Percentiles rank a stretch among this genome's conserved stretches.
These are phyloP conservation scores for Halictus ligatus DNA, from an alignment of 2,888 invertebrate species.

Conservation along the genomic window DNA sequence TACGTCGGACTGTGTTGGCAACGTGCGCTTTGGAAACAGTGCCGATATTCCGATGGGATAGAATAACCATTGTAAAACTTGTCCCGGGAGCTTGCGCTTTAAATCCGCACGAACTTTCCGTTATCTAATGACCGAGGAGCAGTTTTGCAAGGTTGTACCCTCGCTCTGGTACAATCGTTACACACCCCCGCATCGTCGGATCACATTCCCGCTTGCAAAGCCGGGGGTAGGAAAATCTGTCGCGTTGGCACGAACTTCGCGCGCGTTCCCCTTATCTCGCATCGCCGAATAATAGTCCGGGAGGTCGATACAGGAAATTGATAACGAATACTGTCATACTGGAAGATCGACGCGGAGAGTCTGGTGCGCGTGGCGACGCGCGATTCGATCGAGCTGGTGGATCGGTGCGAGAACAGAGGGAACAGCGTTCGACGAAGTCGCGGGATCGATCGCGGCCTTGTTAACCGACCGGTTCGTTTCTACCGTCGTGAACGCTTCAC, in stretches of 20 bases:
- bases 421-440: not conserved
- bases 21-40: not conserved
- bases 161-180: not conserved
- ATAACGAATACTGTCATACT: conserved; percentile 79
- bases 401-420: conserved; percentile 7
- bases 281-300: conserved; percentile 4
- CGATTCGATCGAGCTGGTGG: conserved; percentile 22
- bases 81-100: not conserved
- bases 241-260: not conserved
- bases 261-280: conserved; percentile 9
- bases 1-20: not conserved
- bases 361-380: conserved; percentile 76
- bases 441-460: not conserved
- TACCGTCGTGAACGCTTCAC: not conserved
- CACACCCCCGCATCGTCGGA: not conserved
- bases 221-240: not conserved
- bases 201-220: not conserved
- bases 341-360: conserved; percentile 77
- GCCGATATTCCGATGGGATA: too few species aligned
- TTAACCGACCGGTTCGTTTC: not conserved
- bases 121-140: not conserved
- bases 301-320: conserved; percentile 58
- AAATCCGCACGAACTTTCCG: not conserved
- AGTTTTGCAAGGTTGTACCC: not conserved
- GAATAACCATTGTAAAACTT: not conserved